phyloP scores from a whole-genome alignment of 1,140 invertebrate species.

The Penaeus japonicus region DNA sequence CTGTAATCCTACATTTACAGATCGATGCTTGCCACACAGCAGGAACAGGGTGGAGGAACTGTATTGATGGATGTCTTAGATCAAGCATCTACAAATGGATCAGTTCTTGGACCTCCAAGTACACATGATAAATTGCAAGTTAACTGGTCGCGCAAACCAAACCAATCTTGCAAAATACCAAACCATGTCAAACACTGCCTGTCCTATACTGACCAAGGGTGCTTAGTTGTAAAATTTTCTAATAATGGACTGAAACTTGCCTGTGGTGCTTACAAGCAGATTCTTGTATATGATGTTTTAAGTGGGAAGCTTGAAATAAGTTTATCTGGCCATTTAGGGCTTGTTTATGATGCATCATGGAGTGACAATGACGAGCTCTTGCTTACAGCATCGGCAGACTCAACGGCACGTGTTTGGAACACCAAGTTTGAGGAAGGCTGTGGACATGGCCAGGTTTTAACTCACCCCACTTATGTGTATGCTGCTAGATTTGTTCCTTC shows the following conservation, averaged over 20 bases:
- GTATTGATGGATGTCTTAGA: neutral
- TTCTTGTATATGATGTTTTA: slow-evolving; percentile 35
- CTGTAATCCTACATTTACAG: slow-evolving; percentile 11
- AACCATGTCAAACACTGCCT: slow-evolving; percentile 25
- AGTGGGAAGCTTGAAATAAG: slow-evolving; percentile 4
- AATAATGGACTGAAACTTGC: slow-evolving; percentile 43
- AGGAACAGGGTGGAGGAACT: slow-evolving; percentile 6
- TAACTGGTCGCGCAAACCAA: slow-evolving; percentile 32
- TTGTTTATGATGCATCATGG: slow-evolving; percentile 49
- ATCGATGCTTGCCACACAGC: slow-evolving; percentile 47
- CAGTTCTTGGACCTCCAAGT: neutral
- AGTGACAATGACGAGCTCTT: slow-evolving; percentile 24
- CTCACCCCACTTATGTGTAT: slow-evolving; percentile 46
- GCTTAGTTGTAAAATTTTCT: slow-evolving; percentile 47
- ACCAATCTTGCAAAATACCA: slow-evolving; percentile 33
- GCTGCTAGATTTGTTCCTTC: slow-evolving; percentile 33
- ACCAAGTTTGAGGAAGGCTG: neutral
- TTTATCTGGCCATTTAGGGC: slow-evolving; percentile 38
- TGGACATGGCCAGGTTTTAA: neutral
- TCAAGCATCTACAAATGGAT: neutral
- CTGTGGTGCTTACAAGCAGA: slow-evolving; percentile 36
- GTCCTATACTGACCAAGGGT: slow-evolving; percentile 26
- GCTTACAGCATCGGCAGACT: slow-evolving; percentile 40
- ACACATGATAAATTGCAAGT: neutral
- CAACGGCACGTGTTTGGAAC: slow-evolving; percentile 41